Evolutionary conservation across 2,113 vertebrate genomes (phyloP).

Genomic region (Corythornis vintsioides): DNA sequence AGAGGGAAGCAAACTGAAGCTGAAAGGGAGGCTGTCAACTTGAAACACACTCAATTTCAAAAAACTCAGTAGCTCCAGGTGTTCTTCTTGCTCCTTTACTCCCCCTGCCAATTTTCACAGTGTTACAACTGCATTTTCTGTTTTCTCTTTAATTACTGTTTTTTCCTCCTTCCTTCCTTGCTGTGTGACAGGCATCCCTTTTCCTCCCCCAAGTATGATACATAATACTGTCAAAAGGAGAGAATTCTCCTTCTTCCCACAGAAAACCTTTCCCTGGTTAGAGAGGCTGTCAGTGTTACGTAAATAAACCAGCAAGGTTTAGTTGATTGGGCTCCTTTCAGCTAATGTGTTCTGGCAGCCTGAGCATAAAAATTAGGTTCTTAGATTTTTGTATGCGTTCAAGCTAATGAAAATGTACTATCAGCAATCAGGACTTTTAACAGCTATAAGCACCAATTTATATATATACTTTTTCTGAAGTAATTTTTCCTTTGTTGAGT

Average conservation of each 20-base stretch:
- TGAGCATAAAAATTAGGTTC: constrained; percentile 4
- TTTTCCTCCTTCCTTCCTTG: not conserved
- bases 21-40: constrained; percentile 30
- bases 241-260: not conserved
- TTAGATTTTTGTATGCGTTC: not conserved
- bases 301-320: not conserved
- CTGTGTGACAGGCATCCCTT: not conserved
- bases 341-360: not conserved
- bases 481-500: not conserved
- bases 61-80: not conserved
- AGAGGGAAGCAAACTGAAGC: constrained; percentile 11
- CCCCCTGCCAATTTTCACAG: not conserved
- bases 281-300: rapidly evolving
- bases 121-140: not conserved
- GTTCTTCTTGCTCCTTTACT: not conserved
- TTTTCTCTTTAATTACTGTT: not conserved
- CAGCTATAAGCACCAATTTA: not conserved
- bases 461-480: not conserved
- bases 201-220: not conserved
- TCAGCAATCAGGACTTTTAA: not conserved
- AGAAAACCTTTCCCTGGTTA: not conserved
- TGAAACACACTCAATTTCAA: constrained; percentile 5
- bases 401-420: not conserved
- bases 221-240: not conserved
- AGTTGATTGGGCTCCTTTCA: not conserved